Base-by-base conservation (phyloP, 2,888 invertebrate species). In the Dryobota labecula region DNA sequence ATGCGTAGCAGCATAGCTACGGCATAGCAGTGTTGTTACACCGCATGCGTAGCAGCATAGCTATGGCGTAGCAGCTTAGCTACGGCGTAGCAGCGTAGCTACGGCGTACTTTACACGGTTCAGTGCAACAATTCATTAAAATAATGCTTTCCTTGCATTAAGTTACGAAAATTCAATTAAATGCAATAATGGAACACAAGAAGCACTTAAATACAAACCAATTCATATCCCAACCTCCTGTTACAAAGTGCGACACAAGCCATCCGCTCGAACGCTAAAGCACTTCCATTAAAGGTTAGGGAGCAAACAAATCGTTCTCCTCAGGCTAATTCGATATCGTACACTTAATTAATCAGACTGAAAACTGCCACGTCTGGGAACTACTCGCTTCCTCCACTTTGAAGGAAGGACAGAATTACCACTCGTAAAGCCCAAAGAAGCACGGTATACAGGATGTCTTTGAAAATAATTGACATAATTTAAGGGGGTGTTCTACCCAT, bases 281-380 rank as follows among this genome's bases (percentile, higher is more conserved):
- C 80, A 76, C 84, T 74, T 73, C 78, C 80, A 85, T 89, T 87
- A 88, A 81, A 82, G 87, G 86, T 86, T 83, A 86, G 82, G 75
- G 76, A 75, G 86, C 85, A 90, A 90, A 90, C 89, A 89, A 86
- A 87, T 88, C 84, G 84, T 82, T 86, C 81, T 83, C 84, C 81
- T 57, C 73, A 67, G 66, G 84, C 85, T 90, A 89, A 91, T 89
- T 90, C 86, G 83, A 91, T 91, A 85, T 82, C 76, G 84, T 77
- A 81, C 87, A 84, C 88, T 88, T 90, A 89, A 89, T 91, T 91
- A 90, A 90, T 91, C 90, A 86, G 83, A 80, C 77, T 81, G 87
- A 84, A 88, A 89, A 86, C 87, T 86, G 78, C 66, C 78, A 47
- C 56, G 36, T 30, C 68, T 62, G 77, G 76, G 74, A 85, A 82